Evolutionary conservation across 2,797 vertebrate species (phyloP).

Genomic region (Propithecus perrieri): DNA sequence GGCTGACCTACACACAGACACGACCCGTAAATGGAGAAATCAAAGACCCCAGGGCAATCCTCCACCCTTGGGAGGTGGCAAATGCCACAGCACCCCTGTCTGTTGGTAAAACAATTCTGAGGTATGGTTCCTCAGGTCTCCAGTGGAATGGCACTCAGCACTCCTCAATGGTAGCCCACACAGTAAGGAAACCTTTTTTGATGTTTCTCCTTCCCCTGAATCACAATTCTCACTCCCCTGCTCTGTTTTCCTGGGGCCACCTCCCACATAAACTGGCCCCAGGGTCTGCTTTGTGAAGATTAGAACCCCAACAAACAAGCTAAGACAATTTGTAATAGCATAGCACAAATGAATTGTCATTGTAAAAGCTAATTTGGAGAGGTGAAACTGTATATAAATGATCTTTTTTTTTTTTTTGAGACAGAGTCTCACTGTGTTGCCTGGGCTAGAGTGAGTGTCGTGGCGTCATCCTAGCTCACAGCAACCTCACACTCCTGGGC

Average conservation of each 20-base stretch:
- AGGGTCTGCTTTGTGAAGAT: not conserved
- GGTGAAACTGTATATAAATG: not conserved
- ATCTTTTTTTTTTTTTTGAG: not conserved
- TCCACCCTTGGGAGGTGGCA: not conserved
- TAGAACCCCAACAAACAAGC: not conserved
- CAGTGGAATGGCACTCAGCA: not conserved
- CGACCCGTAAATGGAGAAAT: not conserved
- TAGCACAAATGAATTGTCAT: not conserved
- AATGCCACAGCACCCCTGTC: not conserved
- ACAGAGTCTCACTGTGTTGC: too few relatives aligned
- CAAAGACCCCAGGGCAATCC: not conserved
- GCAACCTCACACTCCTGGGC: too few relatives aligned
- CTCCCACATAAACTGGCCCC: not conserved
- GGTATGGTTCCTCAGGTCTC: not conserved
- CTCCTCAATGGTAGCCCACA: not conserved
- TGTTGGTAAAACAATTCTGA: not conserved
- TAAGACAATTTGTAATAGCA: not conserved
- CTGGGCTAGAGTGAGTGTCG: too few relatives aligned
- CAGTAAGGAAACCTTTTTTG: fast-evolving
- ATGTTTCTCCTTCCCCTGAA: not conserved
- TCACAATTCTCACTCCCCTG: not conserved
- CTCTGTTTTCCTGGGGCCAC: not conserved
- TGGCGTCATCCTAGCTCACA: too few relatives aligned
- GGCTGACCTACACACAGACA: not conserved
- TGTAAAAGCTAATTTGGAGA: not conserved